Evolutionary conservation across 2,113 vertebrate species (phyloP).

Genomic region (Solenodon paradoxus): DNA sequence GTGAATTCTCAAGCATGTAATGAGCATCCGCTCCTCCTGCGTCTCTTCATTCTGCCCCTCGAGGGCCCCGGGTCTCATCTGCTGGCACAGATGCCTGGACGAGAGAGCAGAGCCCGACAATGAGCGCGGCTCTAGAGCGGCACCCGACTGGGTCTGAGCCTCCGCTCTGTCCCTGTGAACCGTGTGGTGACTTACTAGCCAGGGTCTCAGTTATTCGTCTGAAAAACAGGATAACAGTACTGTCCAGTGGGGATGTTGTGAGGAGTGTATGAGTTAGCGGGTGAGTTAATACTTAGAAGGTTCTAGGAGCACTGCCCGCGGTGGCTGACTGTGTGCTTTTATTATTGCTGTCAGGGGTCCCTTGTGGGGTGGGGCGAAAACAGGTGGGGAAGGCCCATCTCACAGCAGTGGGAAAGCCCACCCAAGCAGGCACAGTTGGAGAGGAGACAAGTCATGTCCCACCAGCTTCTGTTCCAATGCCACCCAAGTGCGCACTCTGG

Average conservation of each 20-base stretch:
- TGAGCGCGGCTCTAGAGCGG: fast-evolving
- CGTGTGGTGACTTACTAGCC: background rate
- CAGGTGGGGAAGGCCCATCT: background rate
- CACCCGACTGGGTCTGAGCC: background rate
- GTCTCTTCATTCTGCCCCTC: background rate
- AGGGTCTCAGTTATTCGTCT: background rate
- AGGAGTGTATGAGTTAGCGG: background rate
- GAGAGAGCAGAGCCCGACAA: background rate
- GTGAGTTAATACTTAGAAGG: fast-evolving
- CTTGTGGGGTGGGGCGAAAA: too few relatives aligned
- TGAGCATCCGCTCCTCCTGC: background rate
- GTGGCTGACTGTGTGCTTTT: too few relatives aligned
- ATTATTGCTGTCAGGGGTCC: background rate
- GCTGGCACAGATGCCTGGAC: background rate
- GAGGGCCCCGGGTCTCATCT: background rate
- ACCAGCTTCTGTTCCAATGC: background rate
- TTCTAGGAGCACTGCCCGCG: background rate
- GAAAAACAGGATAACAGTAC: background rate
- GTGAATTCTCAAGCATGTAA: background rate
- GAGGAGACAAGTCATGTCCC: background rate
- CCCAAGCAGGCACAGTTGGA: background rate
- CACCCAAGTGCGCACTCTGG: background rate
- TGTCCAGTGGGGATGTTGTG: background rate
- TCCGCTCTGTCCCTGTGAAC: background rate
- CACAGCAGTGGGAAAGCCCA: background rate